These are phyloP conservation scores for Epinotia ramella DNA, from an alignment of 2,888 invertebrate genomes.

Conservation along the genomic window DNA sequence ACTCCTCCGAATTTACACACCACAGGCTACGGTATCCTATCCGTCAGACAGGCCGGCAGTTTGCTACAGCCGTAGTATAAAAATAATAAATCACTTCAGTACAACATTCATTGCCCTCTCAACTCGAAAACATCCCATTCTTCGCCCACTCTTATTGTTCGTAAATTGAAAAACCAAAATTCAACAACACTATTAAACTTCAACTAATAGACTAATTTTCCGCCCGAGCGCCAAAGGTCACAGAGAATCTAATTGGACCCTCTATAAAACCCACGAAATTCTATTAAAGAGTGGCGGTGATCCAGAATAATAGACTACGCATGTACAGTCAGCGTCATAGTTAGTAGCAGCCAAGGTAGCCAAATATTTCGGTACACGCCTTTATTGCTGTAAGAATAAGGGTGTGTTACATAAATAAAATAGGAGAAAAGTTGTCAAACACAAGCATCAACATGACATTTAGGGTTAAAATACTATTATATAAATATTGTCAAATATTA, in stretches of 20 bases:
- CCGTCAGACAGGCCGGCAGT: too few relatives aligned
- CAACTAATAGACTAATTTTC: slow-evolving; percentile 29
- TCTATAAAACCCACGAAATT: slow-evolving; percentile 23
- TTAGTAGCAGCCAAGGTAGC: too few relatives aligned
- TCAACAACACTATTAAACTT: slow-evolving; percentile 16
- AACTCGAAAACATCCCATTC: background rate
- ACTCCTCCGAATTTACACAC: too few relatives aligned
- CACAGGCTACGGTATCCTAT: too few relatives aligned
- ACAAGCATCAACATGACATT: too few relatives aligned
- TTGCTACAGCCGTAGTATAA: too few relatives aligned
- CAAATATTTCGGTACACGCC: too few relatives aligned
- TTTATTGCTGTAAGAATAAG: too few relatives aligned
- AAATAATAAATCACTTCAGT: background rate
- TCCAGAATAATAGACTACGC: background rate
- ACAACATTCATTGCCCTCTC: background rate
- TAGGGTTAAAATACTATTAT: too few relatives aligned
- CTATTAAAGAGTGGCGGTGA: background rate
- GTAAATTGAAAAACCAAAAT: slow-evolving; percentile 20
- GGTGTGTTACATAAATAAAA: background rate
- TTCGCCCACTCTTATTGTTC: background rate
- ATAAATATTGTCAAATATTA: too few relatives aligned
- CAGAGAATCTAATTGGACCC: slow-evolving; percentile 18
- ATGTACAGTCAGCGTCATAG: too few relatives aligned
- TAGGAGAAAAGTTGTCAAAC: too few relatives aligned
- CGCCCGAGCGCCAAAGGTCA: slow-evolving; percentile 10